Evolutionary conservation across 30 jellyfish, hydroid and myxozoan genomes (phyloP).

Genomic region (Aurelia sp.): DNA sequence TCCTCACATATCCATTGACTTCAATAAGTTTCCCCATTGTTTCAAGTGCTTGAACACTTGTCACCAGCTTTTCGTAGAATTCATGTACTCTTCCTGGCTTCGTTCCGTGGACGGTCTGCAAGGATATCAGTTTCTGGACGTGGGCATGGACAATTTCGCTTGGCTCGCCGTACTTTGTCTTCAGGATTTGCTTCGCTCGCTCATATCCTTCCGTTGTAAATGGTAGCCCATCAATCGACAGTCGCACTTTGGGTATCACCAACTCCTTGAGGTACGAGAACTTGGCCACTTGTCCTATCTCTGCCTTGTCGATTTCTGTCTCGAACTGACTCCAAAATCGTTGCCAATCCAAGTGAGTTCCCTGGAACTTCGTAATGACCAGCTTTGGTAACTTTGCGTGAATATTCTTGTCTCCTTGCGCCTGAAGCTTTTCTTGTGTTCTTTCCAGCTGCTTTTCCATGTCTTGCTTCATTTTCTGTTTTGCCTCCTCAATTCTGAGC

Average conservation of each 20-base stretch:
- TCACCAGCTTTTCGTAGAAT: constrained; percentile 27
- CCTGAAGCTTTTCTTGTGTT: constrained; percentile 15
- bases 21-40: constrained; percentile 28
- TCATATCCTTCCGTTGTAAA: constrained; percentile 42
- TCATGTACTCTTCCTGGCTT: constrained; percentile 14
- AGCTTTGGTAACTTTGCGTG: constrained; percentile 22
- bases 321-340: background rate
- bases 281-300: constrained; percentile 18
- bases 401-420: background rate
- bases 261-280: constrained; percentile 15
- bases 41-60: background rate
- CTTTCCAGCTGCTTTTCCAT: constrained; percentile 4
- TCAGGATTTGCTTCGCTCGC: constrained; percentile 17
- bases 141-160: constrained; percentile 47
- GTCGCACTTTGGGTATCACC: constrained; percentile 22
- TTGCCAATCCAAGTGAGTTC: constrained; percentile 18
- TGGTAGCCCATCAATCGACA: background rate
- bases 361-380: constrained; percentile 17
- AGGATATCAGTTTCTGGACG: constrained; percentile 25
- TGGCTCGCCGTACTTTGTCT: constrained; percentile 9
- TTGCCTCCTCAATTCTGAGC: constrained; percentile 9
- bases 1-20: constrained; percentile 35
- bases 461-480: constrained; percentile 24
- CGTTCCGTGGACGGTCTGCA: constrained; percentile 11
- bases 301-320: constrained; percentile 20